Conservation (phyloP, 1,140 invertebrate species). For the Ridgeia piscesae region DNA sequence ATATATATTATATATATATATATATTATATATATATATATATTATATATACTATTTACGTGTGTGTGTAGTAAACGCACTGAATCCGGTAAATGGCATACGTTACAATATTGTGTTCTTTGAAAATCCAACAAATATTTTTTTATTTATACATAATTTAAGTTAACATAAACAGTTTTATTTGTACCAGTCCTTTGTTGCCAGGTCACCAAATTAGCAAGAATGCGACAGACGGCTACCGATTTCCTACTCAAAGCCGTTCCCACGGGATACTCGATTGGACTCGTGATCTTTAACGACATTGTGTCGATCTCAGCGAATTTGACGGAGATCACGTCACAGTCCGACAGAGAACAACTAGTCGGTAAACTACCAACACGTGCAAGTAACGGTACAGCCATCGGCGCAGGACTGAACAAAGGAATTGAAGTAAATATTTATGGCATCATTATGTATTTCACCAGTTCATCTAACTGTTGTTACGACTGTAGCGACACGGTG, state of each 20-base stretch:
- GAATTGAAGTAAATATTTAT: neutral
- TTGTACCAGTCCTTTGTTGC: neutral
- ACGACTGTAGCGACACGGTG: no score
- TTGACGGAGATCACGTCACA: constrained; percentile 33
- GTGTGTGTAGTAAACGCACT: no score
- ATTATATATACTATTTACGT: no score
- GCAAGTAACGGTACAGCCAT: constrained; percentile 27
- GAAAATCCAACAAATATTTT: neutral
- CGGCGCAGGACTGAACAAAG: neutral
- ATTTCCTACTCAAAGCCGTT: neutral
- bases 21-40: no score
- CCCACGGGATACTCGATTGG: neutral
- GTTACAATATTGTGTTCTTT: neutral
- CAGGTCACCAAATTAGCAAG: neutral
- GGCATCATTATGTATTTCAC: no score
- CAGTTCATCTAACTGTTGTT: no score
- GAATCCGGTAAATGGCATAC: no score
- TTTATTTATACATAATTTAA: neutral
- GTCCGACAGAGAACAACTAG: constrained; percentile 28
- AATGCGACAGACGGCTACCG: neutral
- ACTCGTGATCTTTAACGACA: neutral
- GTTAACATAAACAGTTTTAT: neutral
- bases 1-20: no score
- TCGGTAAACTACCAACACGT: constrained; percentile 12
- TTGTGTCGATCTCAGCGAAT: neutral